Evolutionary conservation across 1,140 invertebrate genomes (phyloP).

Genomic region (Habropoda laboriosa): DNA sequence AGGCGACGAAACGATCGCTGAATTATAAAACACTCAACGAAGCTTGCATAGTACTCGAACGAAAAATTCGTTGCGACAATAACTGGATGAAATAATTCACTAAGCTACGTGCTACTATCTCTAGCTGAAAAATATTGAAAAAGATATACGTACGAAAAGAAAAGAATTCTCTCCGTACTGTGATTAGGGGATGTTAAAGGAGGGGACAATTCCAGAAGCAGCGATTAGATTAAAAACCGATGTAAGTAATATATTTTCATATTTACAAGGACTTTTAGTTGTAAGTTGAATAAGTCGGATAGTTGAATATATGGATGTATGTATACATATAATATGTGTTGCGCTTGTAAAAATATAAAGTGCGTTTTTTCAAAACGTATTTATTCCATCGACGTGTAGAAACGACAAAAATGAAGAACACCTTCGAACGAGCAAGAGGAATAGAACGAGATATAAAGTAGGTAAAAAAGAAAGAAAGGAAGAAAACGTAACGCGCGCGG

Average conservation of each 20-base stretch:
- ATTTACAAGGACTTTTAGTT: slow-evolving; percentile 64
- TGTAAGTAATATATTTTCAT: slow-evolving; percentile 70
- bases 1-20: neutral
- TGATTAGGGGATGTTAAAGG: slow-evolving; percentile 2
- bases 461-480: neutral
- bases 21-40: neutral
- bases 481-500: neutral
- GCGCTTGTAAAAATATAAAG: slow-evolving; percentile 72
- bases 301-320: slow-evolving; percentile 58
- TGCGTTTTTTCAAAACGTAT: slow-evolving; percentile 66
- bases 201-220: slow-evolving; percentile 39
- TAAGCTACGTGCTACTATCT: neutral
- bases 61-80: slow-evolving; percentile 7
- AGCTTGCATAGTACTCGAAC: neutral
- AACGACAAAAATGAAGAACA: neutral
- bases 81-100: neutral
- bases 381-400: slow-evolving; percentile 49
- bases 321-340: slow-evolving; percentile 54
- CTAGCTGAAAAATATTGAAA: neutral
- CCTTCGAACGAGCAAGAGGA: neutral
- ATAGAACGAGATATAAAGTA: neutral
- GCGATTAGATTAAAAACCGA: slow-evolving; percentile 65
- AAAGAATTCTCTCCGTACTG: neutral
- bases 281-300: slow-evolving; percentile 58
- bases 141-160: neutral